These are phyloP conservation scores for Micoletzkya japonica DNA, from an alignment of 2,888 invertebrate genomes.

Conservation along the genomic window DNA sequence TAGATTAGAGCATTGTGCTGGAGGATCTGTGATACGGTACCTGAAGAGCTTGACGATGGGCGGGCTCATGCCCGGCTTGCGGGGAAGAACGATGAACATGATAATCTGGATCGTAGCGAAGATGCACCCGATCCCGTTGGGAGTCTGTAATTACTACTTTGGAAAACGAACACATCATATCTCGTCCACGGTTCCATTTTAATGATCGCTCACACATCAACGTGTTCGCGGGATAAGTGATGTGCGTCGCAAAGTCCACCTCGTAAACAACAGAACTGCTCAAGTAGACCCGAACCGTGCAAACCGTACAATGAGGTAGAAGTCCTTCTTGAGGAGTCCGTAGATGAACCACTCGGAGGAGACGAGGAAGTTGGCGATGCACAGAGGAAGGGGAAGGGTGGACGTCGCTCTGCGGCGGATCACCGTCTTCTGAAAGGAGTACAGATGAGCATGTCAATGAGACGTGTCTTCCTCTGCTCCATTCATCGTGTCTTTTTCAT, in stretches of 20 bases:
- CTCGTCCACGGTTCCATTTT: not conserved
- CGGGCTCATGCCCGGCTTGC: slow-evolving; percentile 59
- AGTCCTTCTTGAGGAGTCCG: slow-evolving; percentile 77
- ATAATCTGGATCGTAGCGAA: slow-evolving; percentile 77
- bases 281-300: not conserved
- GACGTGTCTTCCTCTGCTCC: no score
- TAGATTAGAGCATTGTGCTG: not conserved
- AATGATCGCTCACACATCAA: not conserved
- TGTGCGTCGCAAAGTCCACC: not conserved
- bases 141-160: slow-evolving; percentile 71
- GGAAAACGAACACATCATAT: not conserved
- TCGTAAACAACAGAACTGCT: not conserved
- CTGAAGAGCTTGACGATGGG: slow-evolving; percentile 52
- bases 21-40: slow-evolving; percentile 35
- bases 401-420: slow-evolving; percentile 82
- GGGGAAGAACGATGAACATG: slow-evolving; percentile 77
- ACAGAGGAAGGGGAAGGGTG: slow-evolving; percentile 84
- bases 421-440: slow-evolving; percentile 77
- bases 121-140: slow-evolving; percentile 79
- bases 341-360: slow-evolving; percentile 82
- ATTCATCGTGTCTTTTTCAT: no score
- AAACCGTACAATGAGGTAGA: slow-evolving; percentile 76
- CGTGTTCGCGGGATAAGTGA: not conserved
- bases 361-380: slow-evolving; percentile 82
- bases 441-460: no score